Evolutionary conservation across 2,113 vertebrate species (phyloP), one percentile per base, ranked within the genome.

Genomic region (Etia nguti): DNA sequence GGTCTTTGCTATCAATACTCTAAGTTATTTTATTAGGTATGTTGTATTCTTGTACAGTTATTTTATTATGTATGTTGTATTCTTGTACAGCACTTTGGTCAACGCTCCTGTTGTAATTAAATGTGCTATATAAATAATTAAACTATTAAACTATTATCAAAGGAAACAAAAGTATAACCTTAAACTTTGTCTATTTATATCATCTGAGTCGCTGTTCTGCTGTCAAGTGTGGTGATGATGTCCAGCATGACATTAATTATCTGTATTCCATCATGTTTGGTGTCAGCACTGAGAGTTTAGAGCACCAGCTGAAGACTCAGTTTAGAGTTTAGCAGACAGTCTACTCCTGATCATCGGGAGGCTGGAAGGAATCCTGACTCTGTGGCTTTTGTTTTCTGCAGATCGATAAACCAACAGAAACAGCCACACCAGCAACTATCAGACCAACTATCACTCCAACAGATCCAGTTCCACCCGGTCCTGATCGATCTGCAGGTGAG

Each of bases 271-370:
- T 52, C 48, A 52, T n/a, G 18, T 52, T 52, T 52, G 50, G 4
- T 52, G 18, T 52, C 50, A 52, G 50, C 18, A 52, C 50, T 52
- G 50, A 52, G 50, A 52, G 50, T 52, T 52, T 52, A 10, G 18
- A 52, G 50, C 18, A 52, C 50, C 4, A 0, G 50, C 50, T 0
- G 50, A 52, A 52, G 50, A 52, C 50, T 52, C 18, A 0, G 8
- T 20, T 52, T 52, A 52, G 0, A 52, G 50, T 52, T 52, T 52
- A 10, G 50, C 50, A 52, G 50, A 52, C 50, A 52, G 0, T 52
- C 50, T 52, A n/a, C 18, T 52, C 18, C 50, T 52, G 50, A 52
- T 52, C 50, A 52, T 10, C 18, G 2, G 50, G 50, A 52, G 18
- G 50, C 50, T 52, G 50, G 8, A 52, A 52, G 50, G 50, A 52